Conservation (phyloP, 2,888 invertebrate genomes). For the Noctua janthe region DNA sequence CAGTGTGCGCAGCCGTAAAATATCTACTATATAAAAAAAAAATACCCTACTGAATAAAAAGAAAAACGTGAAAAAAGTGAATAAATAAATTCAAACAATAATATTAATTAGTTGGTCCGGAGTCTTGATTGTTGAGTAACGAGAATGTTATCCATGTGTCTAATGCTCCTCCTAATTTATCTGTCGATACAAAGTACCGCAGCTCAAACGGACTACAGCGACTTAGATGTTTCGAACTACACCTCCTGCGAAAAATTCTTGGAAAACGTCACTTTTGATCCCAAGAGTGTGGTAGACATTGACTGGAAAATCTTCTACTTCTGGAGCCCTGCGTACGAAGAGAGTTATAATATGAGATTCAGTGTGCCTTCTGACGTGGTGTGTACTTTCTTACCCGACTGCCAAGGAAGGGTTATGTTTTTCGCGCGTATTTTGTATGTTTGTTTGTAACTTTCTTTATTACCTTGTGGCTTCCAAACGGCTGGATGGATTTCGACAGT, state of each 20-base stretch:
- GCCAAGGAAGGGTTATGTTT: too few relatives aligned
- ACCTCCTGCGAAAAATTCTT: conserved; percentile 80
- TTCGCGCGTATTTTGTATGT: too few relatives aligned
- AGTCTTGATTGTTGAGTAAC: neutral
- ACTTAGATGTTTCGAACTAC: conserved; percentile 67
- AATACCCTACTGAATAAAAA: neutral
- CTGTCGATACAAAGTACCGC: conserved; percentile 3
- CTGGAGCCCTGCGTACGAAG: conserved; percentile 74
- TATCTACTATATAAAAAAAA: neutral
- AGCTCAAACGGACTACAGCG: neutral
- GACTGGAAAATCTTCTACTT: conserved; percentile 83
- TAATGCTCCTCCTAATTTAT: conserved; percentile 9
- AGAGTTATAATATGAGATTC: conserved; percentile 75
- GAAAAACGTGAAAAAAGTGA: neutral
- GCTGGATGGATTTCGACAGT: too few relatives aligned
- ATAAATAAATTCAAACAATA: neutral
- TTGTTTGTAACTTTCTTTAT: too few relatives aligned
- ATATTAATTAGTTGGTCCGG: neutral
- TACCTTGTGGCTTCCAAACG: too few relatives aligned
- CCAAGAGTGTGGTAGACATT: conserved; percentile 70
- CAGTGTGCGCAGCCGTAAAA: neutral
- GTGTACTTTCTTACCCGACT: conserved; percentile 47
- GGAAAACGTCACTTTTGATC: conserved; percentile 71
- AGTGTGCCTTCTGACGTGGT: conserved; percentile 73
- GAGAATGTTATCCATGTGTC: conserved; percentile 2